phyloP scores from a whole-genome alignment of 2,888 invertebrate species.

The Nysson spinosus region DNA sequence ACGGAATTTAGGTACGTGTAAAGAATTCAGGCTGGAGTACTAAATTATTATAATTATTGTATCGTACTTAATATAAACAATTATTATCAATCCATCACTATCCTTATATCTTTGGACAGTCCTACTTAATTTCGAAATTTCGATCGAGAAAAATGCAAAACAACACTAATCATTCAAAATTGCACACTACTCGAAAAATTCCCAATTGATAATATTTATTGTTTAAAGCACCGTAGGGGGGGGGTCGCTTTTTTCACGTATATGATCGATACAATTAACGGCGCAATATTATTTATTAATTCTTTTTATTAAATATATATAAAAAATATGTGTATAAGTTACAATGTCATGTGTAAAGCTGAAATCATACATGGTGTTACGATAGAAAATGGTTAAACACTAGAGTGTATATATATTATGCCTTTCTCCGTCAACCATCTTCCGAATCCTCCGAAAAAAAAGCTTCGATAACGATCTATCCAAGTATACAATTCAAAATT shows the following conservation, averaged over 20 bases:
- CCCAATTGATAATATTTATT: too few relatives aligned
- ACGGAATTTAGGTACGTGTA: conserved; percentile 41
- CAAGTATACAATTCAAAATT: conserved; percentile 10
- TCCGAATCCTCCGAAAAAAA: neutral
- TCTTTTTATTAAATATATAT: conserved; percentile 77
- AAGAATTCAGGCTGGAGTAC: conserved; percentile 45
- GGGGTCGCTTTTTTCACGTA: too few relatives aligned
- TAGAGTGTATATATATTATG: conserved; percentile 7
- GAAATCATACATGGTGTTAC: conserved; percentile 65
- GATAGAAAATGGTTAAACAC: conserved; percentile 44
- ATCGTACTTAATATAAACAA: conserved; percentile 59
- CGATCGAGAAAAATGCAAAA: neutral
- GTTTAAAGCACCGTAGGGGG: too few relatives aligned
- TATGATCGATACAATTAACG: neutral
- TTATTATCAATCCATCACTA: conserved; percentile 38
- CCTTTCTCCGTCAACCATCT: conserved; percentile 5
- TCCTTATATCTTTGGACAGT: conserved; percentile 18
- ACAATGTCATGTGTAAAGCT: conserved; percentile 73
- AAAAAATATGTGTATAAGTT: conserved; percentile 77
- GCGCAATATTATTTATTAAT: conserved; percentile 44
- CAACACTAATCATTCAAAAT: too few relatives aligned
- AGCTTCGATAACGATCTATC: neutral
- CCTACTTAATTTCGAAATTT: neutral
- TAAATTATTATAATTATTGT: conserved; percentile 62
- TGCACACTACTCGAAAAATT: too few relatives aligned